Evolutionary conservation across 2,797 vertebrate species (phyloP), one percentile per base, ranked within the genome.

Genomic region (Halcyon leucocephala): DNA sequence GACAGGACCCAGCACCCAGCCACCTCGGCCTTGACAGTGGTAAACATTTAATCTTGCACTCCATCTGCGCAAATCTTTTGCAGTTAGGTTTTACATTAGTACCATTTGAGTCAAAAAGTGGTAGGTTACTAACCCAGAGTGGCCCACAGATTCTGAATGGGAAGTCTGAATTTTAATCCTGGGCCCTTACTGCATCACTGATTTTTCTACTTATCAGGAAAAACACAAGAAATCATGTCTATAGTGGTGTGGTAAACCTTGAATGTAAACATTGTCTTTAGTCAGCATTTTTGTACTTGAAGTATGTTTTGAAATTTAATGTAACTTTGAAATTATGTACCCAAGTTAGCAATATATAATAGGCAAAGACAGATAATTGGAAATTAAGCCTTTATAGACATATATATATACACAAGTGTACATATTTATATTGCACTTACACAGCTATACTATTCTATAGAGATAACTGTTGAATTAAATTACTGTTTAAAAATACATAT

Each of bases 241-340:
- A 58, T 5, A 37, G 54, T 66, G 21, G 48, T 51, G 29, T 74
- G 46, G 58, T 70, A 90, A 88, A 79, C 28, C 66, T 91, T 88
- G 54, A 95, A 80, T 82, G 84, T 57, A 31, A 77, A 31, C 1
- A 6, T 82, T 81, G 89, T 78, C 25, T 70, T 18, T 86, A 62
- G 66, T 95, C 73, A 93, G 46, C 55, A 8, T 83, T 80, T 83
- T 76, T 60, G 15, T 72, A 44, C 24, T 39, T 76, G 49, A 92
- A 83, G 28, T 83, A 35, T 39, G 41, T 65, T 86, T 88, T 92
- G 67, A 95, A 92, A 86, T 80, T 83, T 72, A 91, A 22, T 35
- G 54, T 41, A 46, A 21, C 33, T 74, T 60, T 31, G 26, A 31
- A 92, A 91, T 91, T 55, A 52, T n/a, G 13, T 51, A 89, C 12